Evolutionary conservation across 2,113 vertebrate species (phyloP), one percentile per base, ranked within the genome.

Genomic region (Uria lomvia): DNA sequence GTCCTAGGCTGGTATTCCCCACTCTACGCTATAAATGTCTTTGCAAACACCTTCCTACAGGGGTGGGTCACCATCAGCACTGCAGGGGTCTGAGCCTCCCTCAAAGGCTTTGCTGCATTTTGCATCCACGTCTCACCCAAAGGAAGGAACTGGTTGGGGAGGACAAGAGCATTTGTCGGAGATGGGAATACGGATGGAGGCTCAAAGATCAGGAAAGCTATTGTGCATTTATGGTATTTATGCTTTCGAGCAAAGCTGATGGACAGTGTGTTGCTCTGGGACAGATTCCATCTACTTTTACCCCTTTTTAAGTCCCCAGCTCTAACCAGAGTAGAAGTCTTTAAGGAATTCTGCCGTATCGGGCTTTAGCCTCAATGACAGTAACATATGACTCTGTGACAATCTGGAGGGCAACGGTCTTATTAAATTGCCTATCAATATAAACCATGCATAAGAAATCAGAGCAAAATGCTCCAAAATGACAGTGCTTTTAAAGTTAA

Each of bases 191-290:
- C 0, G 14, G 42, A 68, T n/a, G 24, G 26, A 88, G 82, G 16
- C 3, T 70, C 38, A 79, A 50, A 88, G 38, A 75, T 29, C 10
- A 65, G 49, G 36, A 75, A 75, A 65, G 32, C 6, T 59, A 13
- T 13, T 0, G 0, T 21, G 12, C 4, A 13, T 62, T 50, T 62
- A 49, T 14, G 15, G 12, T 24, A 30, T 38, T 55, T 17, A 47
- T 21, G 32, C 26, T 74, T 62, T 45, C 32, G 27, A 78, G 16
- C 11, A 72, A 90, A 58, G 43, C 17, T 82, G 56, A 82, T 20
- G 34, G 63, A 27, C 42, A 76, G 32, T 42, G 30, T 32, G 45
- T 18, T 88, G 43, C n/a, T 60, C 53, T 91, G 29, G 7, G 55
- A 50, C 22, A 52, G 43, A 67, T 36, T 82, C 15, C 16, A 56